Base-by-base conservation (phyloP, 2,888 invertebrate genomes). In the Drosophila nr. fundita region DNA sequence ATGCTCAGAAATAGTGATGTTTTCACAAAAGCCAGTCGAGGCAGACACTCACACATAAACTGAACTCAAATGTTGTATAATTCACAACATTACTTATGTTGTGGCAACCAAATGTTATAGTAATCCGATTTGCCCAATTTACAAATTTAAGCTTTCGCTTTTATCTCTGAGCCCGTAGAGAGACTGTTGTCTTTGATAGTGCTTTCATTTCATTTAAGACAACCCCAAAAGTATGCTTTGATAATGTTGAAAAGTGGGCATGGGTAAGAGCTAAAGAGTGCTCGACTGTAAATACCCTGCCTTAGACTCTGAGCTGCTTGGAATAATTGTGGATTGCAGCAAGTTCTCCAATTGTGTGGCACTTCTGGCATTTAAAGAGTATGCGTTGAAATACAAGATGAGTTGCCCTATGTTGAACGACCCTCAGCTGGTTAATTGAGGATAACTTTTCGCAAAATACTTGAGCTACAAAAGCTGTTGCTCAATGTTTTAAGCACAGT, bases 151-250 rank as follows among this genome's bases (percentile, higher is more conserved):
- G 6, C 15, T 36, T 36, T 36, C 36, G 10, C 30, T 30, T 3
- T 30, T 10, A 30, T 30, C 30, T 30, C 10, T 10, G 10, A 30
- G 30, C 0, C 10, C 10, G 10, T 30, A 10, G 10, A 10, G 10
- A 8, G 30, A 30, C 30, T 30, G 30, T 0, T 30, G 40, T 40
- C 4, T 10, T 54, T 18, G 5, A 34, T 21, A 32, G 11, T 48
- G 18, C 21, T 18, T 59, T 18, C 34, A 48, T 27, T 32, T 38
- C 11, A 38, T 49, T 64, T 49, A 24, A 0, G 7, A 29, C 21
- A 63, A 52, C 32, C 65, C 65, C 34, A 66, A 64, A 66, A 66
- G 65, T 66, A 66, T 66, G 50, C 65, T 48, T 24, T 58, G 27
- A 49, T 27, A 29, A 45, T 4, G 27, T 5, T 18, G 27, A 18